These are phyloP conservation scores for Bactericera cockerelli DNA, from an alignment of 1,140 invertebrate species.

Conservation along the genomic window DNA sequence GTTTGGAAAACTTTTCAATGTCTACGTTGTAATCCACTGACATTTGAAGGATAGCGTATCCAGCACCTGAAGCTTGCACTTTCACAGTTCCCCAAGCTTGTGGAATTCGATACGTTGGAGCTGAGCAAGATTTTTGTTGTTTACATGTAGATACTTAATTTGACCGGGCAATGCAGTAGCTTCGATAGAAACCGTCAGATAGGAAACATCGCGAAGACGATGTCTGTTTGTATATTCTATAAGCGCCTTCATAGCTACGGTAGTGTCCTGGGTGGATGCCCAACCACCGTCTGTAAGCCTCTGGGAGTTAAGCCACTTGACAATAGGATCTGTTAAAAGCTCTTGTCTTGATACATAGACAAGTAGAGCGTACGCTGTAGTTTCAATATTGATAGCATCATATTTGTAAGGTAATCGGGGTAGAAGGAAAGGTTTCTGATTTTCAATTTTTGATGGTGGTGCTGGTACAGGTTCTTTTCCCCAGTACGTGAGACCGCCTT, in stretches of 20 bases:
- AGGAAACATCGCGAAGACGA: slow-evolving; percentile 72
- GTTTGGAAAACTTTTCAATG: slow-evolving; percentile 66
- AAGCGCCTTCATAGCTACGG: slow-evolving; percentile 73
- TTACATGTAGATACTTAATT: slow-evolving; percentile 48
- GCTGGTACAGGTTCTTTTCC: slow-evolving; percentile 56
- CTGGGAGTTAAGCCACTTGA: slow-evolving; percentile 85
- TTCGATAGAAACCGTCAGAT: slow-evolving; percentile 62
- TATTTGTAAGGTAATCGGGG: slow-evolving; percentile 73
- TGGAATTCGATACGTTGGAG: slow-evolving; percentile 68
- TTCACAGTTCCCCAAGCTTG: slow-evolving; percentile 85
- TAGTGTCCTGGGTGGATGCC: slow-evolving; percentile 86
- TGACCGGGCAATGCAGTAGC: slow-evolving; percentile 60
- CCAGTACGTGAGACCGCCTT: slow-evolving; percentile 74
- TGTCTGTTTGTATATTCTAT: slow-evolving; percentile 78
- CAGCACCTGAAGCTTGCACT: slow-evolving; percentile 75
- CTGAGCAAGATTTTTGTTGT: slow-evolving; percentile 54
- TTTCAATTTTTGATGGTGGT: slow-evolving; percentile 68
- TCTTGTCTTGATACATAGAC: slow-evolving; percentile 73
- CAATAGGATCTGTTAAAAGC: slow-evolving; percentile 62
- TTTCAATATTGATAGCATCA: slow-evolving; percentile 81
- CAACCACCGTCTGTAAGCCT: slow-evolving; percentile 82
- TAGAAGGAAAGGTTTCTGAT: slow-evolving; percentile 77
- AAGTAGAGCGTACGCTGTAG: slow-evolving; percentile 82
- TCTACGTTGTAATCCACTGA: slow-evolving; percentile 92
- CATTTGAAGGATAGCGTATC: slow-evolving; percentile 82